phyloP scores from a whole-genome alignment of 1,140 invertebrate species.

The Ceratosolen fusciceps region DNA sequence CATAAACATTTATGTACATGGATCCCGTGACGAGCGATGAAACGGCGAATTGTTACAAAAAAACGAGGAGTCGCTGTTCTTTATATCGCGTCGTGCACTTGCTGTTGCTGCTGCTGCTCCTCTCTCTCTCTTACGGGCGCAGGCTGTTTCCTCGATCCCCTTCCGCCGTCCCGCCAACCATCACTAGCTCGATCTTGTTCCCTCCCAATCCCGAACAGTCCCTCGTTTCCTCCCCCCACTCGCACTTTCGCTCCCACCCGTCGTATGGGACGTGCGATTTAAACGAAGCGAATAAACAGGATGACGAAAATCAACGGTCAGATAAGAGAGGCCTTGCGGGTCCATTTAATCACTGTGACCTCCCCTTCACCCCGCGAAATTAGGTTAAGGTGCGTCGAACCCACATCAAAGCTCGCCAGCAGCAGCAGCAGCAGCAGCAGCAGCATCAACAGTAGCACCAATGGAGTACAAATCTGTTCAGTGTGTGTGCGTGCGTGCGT shows the following conservation, averaged over 20 bases:
- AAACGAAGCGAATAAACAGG: background rate
- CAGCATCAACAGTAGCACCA: too few species aligned
- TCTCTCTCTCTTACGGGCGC: background rate
- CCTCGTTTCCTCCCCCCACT: too few species aligned
- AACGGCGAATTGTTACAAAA: constrained; percentile 20
- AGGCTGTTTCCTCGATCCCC: background rate
- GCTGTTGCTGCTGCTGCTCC: background rate
- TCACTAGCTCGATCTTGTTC: background rate
- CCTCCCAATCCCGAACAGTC: background rate
- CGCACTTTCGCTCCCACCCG: background rate
- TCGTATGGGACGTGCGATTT: background rate
- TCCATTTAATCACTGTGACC: background rate
- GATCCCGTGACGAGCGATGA: background rate
- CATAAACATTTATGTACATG: constrained; percentile 40
- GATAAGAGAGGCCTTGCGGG: constrained; percentile 22
- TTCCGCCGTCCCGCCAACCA: background rate
- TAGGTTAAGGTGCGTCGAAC: constrained; percentile 22
- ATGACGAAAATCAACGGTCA: constrained; percentile 22
- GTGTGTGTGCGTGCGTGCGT: too few species aligned
- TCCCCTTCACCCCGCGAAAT: background rate
- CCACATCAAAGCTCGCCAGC: background rate
- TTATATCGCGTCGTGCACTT: constrained; percentile 25
- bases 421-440: too few species aligned
- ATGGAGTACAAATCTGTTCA: too few species aligned
- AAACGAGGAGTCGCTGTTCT: constrained; percentile 18